Base-by-base conservation (phyloP, 2,113 vertebrate genomes). In the Eclectus roratus region DNA sequence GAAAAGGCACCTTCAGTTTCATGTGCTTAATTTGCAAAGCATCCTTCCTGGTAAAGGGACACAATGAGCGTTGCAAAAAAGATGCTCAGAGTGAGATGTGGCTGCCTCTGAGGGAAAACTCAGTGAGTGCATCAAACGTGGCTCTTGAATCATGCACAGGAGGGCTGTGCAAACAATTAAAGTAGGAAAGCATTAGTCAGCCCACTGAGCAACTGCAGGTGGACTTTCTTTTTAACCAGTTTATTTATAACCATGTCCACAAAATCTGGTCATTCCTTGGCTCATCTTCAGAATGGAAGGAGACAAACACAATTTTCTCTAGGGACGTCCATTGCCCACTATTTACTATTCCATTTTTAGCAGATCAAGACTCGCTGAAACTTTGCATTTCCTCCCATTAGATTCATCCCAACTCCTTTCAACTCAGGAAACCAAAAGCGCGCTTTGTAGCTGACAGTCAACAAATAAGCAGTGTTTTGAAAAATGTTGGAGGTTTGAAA, bases 151-250 rank as follows among this genome's bases (percentile, higher is more conserved):
- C 7, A 2, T 60, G 85, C 55, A 82, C 60, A 43, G 89, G 78
- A 74, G 60, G 74, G 55, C 85, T 91, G 18, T 19, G 47, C 90
- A 88, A 84, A 52, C 80, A 85, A 5, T 65, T 16, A 3, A 80
- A 76, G 60, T 11, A 88, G 88, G 92, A 88, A 90, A 85, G 55
- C 39, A 90, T 90, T 91, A 94, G 76, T 96, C 96, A 93, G 83
- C 60, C 85, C 52, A n/a, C 85, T 84, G 90, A 73, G 76, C 91
- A 90, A 69, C 60, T 88, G 88, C 94, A 96, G 93, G 88, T 95
- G 76, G 60, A 91, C 65, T 69, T 91, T 84, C 85, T 94, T 92
- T 89, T 79, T 72, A 92, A 86, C 65, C 55, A 16, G 47, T 80
- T 85, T 89, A 19, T 94, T 97, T 93, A 77, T 71, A 93, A 52